Percentiles rank a stretch among this genome's conserved stretches.
Evolutionary conservation across 2,113 vertebrate genomes (phyloP).

Genomic region (Gymnogyps californianus): DNA sequence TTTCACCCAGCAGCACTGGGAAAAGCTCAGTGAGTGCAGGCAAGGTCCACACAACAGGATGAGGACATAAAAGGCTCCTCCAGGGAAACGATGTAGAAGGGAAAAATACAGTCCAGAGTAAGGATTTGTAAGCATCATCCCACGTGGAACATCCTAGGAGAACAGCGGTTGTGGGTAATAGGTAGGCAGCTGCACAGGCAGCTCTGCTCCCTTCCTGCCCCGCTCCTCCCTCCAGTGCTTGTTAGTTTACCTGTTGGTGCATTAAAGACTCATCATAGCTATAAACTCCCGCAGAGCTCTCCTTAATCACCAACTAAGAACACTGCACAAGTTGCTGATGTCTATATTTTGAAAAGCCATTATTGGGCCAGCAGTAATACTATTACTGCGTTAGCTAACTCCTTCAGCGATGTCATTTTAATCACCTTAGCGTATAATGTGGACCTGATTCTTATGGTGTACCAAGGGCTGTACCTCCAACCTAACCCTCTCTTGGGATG

Average conservation of each 20-base stretch:
- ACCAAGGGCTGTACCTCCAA: neutral
- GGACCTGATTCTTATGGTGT: neutral
- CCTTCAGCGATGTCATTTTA: slow-evolving; percentile 4
- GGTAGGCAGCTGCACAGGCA: neutral
- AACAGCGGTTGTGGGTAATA: neutral
- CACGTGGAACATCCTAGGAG: neutral
- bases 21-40: neutral
- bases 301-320: slow-evolving; percentile 10
- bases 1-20: neutral
- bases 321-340: neutral
- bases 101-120: neutral
- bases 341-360: neutral
- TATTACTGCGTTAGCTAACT: neutral
- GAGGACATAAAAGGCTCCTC: neutral
- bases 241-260: neutral
- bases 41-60: neutral
- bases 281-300: neutral
- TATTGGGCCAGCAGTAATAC: neutral
- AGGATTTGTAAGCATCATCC: neutral
- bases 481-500: neutral
- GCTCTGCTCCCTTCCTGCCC: neutral
- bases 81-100: neutral
- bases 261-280: slow-evolving; percentile 24
- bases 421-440: neutral
- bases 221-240: neutral